Evolutionary conservation across 2,113 vertebrate genomes (phyloP).

Genomic region (Gavia stellata): DNA sequence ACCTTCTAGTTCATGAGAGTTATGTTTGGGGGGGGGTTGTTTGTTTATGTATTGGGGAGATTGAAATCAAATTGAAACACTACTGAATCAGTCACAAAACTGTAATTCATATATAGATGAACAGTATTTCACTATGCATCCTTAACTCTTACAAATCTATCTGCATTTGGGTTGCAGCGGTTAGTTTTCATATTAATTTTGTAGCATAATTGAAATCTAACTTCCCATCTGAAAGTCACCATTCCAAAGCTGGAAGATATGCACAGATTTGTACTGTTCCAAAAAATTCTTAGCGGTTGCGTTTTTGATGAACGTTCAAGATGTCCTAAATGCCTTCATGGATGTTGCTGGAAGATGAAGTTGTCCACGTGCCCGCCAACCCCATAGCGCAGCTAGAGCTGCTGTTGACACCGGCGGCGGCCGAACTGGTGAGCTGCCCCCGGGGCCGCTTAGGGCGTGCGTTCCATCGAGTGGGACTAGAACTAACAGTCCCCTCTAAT

Average conservation of each 20-base stretch:
- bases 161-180: background rate
- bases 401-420: rapidly evolving
- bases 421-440: background rate
- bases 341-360: background rate
- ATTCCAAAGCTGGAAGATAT: background rate
- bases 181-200: background rate
- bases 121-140: background rate
- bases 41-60: background rate
- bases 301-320: background rate
- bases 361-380: background rate
- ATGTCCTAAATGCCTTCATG: background rate
- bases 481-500: background rate
- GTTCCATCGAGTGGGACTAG: background rate
- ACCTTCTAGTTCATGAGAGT: background rate
- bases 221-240: background rate
- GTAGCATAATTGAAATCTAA: background rate
- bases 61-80: background rate
- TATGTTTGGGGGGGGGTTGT: background rate
- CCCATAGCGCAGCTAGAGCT: background rate
- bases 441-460: background rate
- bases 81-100: background rate
- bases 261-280: background rate
- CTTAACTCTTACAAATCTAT: background rate
- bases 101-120: background rate
- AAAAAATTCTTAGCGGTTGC: background rate